Evolutionary conservation across 2,888 invertebrate genomes (phyloP).

Genomic region (Euphydryas editha): DNA sequence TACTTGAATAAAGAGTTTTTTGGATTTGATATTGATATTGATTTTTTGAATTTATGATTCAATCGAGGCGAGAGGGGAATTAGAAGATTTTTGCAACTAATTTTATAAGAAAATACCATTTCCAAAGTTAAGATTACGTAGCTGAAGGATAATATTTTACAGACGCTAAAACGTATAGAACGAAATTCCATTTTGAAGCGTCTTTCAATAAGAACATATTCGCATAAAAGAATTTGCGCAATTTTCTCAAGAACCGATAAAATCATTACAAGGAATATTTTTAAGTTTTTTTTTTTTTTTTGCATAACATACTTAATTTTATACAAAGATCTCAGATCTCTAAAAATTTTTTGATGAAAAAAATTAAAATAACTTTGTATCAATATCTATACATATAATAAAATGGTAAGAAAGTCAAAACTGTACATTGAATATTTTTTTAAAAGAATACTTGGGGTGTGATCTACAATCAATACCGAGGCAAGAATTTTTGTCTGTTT

Average conservation of each 20-base stretch:
- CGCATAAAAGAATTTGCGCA: slow-evolving; percentile 1
- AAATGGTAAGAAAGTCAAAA: too few species aligned
- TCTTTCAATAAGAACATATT: background rate
- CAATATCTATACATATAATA: too few species aligned
- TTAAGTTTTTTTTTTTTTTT: background rate
- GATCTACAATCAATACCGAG: too few species aligned
- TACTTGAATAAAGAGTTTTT: too few species aligned
- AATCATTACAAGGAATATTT: background rate
- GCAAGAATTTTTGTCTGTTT: too few species aligned
- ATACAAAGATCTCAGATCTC: background rate
- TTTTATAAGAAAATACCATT: too few species aligned
- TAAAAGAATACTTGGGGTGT: too few species aligned
- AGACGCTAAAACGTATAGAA: background rate
- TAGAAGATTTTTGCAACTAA: background rate
- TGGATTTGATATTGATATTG: too few species aligned
- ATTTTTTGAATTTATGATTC: too few species aligned
- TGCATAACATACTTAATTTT: background rate
- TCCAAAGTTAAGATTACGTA: too few species aligned
- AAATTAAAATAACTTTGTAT: too few species aligned
- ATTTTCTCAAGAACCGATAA: background rate
- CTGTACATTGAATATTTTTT: too few species aligned
- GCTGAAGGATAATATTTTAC: background rate
- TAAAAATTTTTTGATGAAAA: background rate
- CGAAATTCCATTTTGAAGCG: background rate
- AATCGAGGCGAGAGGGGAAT: background rate